Base-by-base conservation (phyloP, 2,888 invertebrate species). In the Zaprionus lineosus region DNA sequence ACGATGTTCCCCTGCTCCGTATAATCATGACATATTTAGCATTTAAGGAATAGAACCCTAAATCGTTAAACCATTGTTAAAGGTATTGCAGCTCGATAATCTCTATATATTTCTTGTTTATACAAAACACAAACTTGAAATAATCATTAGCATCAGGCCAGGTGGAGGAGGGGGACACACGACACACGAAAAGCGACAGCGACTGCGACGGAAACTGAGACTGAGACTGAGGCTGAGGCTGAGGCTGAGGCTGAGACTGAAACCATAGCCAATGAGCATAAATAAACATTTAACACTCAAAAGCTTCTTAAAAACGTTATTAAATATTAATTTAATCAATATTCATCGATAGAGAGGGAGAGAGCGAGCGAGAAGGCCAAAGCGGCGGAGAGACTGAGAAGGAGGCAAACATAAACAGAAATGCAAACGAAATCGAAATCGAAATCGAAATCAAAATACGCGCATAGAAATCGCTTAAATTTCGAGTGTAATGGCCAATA, bases 301-400 rank as follows among this genome's bases (percentile, higher is more conserved):
- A 79, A 75, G 86, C 86, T 79, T 85, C 86, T 79, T 85, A 72
- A 79, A n/a, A 84, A 79, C 63, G 61, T 82, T 82, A 86, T 84
- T 86, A 86, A 82, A 86, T 82, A 86, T 86, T 84, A 77, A 86
- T 82, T 77, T 82, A 82, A 82, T 71, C 81, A 81, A 84, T 84
- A 84, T 74, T 65, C 71, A 86, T 65, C 77, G n/a, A 47, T 1
- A 16, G 8, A 48, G 14, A 9, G 7, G n/a, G 26, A 4, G 16
- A n/a, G 15, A 8, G 15, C n/a, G n/a, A n/a, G n/a, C n/a, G n/a
- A n/a, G n/a, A n/a, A 16, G 26, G 37, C 36, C 33, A 11, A 3
- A 36, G 8, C 18, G 3, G 18, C 11, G 11, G 11, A 36, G 31
- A 62, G 4, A 29, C 8, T 19, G 18, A 29, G 12, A 33, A 16